These are phyloP conservation scores for Scolopax bukidnonensis DNA, from an alignment of 2,797 vertebrate species.

Conservation along the genomic window DNA sequence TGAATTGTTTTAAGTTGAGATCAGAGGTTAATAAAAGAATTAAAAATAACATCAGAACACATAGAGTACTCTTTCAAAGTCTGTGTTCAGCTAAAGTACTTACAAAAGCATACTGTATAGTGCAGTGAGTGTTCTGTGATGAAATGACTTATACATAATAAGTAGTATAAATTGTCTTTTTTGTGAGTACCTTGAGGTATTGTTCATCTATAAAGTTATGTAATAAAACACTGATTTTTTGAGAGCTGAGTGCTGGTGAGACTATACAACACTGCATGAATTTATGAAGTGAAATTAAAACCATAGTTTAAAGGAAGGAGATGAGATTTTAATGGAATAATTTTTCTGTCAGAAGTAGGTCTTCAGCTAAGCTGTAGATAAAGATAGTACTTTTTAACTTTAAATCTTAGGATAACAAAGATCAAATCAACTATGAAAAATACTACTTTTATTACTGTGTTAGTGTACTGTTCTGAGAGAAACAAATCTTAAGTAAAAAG, in stretches of 20 bases:
- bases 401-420: not conserved
- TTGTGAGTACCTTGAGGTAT: not conserved
- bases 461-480: not conserved
- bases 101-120: not conserved
- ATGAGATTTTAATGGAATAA: not conserved
- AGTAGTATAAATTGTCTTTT: not conserved
- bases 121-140: not conserved
- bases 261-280: not conserved
- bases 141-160: not conserved
- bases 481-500: not conserved
- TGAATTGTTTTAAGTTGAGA: constrained; percentile 2
- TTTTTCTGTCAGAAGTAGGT: not conserved
- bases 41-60: constrained; percentile 10
- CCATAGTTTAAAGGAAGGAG: not conserved
- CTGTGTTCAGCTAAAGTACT: not conserved
- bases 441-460: not conserved
- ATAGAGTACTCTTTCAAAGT: not conserved
- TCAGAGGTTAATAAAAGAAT: constrained; percentile 22
- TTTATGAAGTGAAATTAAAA: not conserved
- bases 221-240: not conserved
- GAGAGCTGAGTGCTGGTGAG: not conserved
- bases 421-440: not conserved
- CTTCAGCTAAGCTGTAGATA: not conserved
- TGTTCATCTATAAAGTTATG: not conserved
- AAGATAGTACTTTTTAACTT: not conserved